Evolutionary conservation across 2,797 vertebrate genomes (phyloP), one percentile per base, ranked within the genome.

Genomic region (Prunella strophiata): DNA sequence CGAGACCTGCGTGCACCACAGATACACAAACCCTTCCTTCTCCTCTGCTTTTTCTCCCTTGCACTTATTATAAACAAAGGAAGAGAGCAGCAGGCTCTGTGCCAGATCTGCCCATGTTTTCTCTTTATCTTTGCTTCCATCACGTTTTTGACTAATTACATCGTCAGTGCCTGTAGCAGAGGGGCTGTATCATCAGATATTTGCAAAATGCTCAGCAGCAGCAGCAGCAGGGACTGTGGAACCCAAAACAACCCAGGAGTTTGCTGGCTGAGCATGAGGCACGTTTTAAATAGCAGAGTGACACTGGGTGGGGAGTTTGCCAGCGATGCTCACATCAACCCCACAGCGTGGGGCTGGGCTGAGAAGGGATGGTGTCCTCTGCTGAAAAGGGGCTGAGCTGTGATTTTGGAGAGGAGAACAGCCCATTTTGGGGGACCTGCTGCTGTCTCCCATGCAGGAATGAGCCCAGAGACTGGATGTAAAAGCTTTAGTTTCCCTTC

Each of bases 41-140:
- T 76, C 42, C 32, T 83, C 57, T 77, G 72, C 79, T 65, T 76
- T 77, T 89, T 62, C 76, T 90, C 73, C 34, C 85, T 78, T 4
- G 4, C 62, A 32, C 14, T 3, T 65, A 47, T 54, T 88, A 61
- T 65, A 96, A 96, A 94, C 89, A 96, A 73, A 93, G 85, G 87
- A 92, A 95, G 75, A 65, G 76, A 81, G 51, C 85, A 86, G 70
- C n/a, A 10, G 83, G 89, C 83, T 38, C 29, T 27, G 66, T 81
- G 90, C 90, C 91, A 90, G 57, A 59, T 55, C 79, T 93, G 34
- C 91, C 85, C 73, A 25, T 70, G 57, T 73, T 93, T 90, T 81
- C 88, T 86, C 76, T 78, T 88, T 78, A 85, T 92, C 80, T 91
- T 83, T 48, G 36, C 73, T 90, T 67, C 76, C 87, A 89, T 92